Conservation (phyloP, 2,888 invertebrate species). For the Hipparchia sbordonii region DNA sequence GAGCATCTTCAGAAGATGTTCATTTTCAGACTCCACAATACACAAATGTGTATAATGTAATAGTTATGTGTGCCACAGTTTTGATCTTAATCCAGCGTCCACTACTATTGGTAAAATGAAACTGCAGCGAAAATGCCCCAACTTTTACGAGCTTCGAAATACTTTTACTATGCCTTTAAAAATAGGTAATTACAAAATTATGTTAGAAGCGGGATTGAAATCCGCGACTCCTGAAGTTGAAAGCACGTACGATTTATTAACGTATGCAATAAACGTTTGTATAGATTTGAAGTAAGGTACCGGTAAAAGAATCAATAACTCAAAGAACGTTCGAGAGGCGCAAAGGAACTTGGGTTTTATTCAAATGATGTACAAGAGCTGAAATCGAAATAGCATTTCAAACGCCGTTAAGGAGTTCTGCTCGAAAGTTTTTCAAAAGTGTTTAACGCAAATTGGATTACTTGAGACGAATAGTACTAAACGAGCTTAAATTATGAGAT, state of each 20-base stretch:
- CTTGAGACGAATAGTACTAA: conserved; percentile 44
- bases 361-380: conserved; percentile 33
- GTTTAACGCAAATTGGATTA: conserved; percentile 49
- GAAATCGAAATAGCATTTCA: conserved; percentile 32
- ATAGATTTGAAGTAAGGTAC: conserved; percentile 27
- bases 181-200: too few relatives aligned
- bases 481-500: conserved; percentile 46
- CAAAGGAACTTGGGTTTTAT: conserved; percentile 36
- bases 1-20: too few relatives aligned
- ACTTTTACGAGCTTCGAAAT: too few relatives aligned
- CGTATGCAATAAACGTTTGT: conserved; percentile 29
- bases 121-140: too few relatives aligned
- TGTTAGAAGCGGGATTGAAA: background rate
- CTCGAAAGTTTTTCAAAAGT: conserved; percentile 45
- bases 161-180: too few relatives aligned
- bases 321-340: conserved; percentile 31
- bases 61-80: too few relatives aligned
- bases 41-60: too few relatives aligned
- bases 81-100: too few relatives aligned
- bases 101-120: too few relatives aligned
- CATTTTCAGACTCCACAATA: too few relatives aligned
- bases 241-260: conserved; percentile 7
- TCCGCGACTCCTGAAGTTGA: background rate
- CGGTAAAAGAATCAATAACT: conserved; percentile 35
- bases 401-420: conserved; percentile 35